phyloP scores from a whole-genome alignment of 2,113 vertebrate genomes.

The Speoplatyrhinus poulsoni region DNA sequence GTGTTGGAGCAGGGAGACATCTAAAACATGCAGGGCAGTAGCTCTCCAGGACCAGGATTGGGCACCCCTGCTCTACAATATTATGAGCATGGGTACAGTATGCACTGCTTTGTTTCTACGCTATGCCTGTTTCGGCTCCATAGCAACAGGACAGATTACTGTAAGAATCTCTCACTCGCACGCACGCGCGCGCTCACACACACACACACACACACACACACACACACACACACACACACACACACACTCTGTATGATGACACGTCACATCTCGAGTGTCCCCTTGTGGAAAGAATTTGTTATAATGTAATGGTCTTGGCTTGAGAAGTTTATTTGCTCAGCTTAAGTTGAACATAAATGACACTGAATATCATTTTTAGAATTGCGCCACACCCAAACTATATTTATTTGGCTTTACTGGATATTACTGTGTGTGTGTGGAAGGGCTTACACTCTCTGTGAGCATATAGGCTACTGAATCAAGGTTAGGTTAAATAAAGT shows the following conservation, averaged over 20 bases:
- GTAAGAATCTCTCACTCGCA: not conserved
- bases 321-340: no score
- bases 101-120: not conserved
- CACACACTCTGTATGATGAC: not conserved
- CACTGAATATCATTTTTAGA: slow-evolving; percentile 23
- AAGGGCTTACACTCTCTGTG: no score
- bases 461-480: not conserved
- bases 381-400: slow-evolving; percentile 6
- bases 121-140: slow-evolving; percentile 17
- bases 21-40: no score
- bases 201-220: no score
- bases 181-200: no score
- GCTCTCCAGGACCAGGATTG: no score
- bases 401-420: slow-evolving; percentile 59
- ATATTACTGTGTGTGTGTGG: slow-evolving; percentile 27
- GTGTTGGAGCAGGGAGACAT: no score
- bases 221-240: slow-evolving; percentile 4
- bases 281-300: not conserved
- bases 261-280: not conserved
- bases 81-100: not conserved
- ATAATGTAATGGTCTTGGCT: no score
- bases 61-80: no score
- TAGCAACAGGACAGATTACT: slow-evolving; percentile 11
- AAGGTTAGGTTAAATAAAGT: not conserved
- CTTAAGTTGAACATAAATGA: not conserved